Evolutionary conservation across 2,888 invertebrate species (phyloP), one percentile per base, ranked within the genome.

Genomic region (Neoscelio sp.): DNA sequence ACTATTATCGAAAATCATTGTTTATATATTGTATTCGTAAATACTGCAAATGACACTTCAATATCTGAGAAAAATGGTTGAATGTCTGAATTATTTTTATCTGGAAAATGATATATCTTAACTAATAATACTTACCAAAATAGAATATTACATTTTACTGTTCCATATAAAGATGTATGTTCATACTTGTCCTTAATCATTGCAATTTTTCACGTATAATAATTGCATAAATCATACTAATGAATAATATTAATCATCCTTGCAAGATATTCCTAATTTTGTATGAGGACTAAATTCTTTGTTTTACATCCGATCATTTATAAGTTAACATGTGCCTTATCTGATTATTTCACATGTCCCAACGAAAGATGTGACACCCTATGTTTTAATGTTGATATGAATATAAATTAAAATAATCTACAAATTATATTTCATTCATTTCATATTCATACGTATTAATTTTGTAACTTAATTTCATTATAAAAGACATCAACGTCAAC

Each of bases 361-460:
- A 26, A 4, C 35, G 73, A 44, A 23, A 35, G 23, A 64, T 35
- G 38, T 20, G 30, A 46, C 64, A 18, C 13, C 48, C 10, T 33
- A 26, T 46, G 30, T 73, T 73, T 73, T 64, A 64, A 42, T 54
- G 35, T 73, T 56, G 62, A 73, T 56, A 54, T 46, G 54, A 42
- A 64, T 73, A 64, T 74, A 65, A 64, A 74, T 65, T 58, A 48
- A 38, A 48, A 56, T 48, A 64, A 54, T 38, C 56, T 58, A 50
- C 56, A 65, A 65, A 65, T 74, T 65, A 65, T 30, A 74, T 65
- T 74, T 62, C 33, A 64, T 48, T 73, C 64, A 65, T 73, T 73
- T 54, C 28, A 15, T 48, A 73, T 73, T 73, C 73, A 65, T 56
- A 56, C 56, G 20, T 48, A 64, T 73, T 64, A 73, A 64, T 73